Evolutionary conservation across 1,140 invertebrate genomes (phyloP), one percentile per base, ranked within the genome.

Genomic region (Homalodisca vitripennis): DNA sequence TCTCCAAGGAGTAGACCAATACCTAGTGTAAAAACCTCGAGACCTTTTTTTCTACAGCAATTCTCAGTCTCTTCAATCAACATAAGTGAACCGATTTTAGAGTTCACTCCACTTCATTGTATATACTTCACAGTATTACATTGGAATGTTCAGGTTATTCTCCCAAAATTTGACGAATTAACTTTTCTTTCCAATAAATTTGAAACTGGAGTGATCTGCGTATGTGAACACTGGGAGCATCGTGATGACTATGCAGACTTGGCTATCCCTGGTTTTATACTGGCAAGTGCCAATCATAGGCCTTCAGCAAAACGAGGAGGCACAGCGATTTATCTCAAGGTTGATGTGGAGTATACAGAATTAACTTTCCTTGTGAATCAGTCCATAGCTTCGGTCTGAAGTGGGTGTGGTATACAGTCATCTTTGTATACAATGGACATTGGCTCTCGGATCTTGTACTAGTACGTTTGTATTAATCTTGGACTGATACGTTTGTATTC

Each of bases 91-190:
- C 6, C 13, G 6, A 53, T n/a, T 24, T 53, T 53, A 12, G 6
- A 13, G 6, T 14, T 22, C 22, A 53, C 12, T 14, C 12, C 13
- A 6, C 6, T 14, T 13, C 10, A 24, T 13, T 53, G 6, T 41
- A 17, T 24, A 53, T 3, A 53, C 48, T 53, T 53, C 48, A 53
- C 48, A 13, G 48, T 53, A 20, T 3, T 53, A 13, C 48, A 53
- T 22, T 53, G 48, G 22, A 53, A 53, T 53, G 22, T 53, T 62
- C 57, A 62, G 22, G 57, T 6, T 13, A 62, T 62, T 62, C 12
- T 62, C 20, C 12, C 3, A 27, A 62, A 62, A 24, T 6, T 31
- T 10, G 24, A 62, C 14, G 57, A 62, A 62, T 2, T 62, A 6
- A 14, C 29, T 30, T 62, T 14, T 62, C 29, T 62, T 10, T 10